Conservation (phyloP, 2,113 vertebrate genomes). For the Protobothrops flavoviridis region DNA sequence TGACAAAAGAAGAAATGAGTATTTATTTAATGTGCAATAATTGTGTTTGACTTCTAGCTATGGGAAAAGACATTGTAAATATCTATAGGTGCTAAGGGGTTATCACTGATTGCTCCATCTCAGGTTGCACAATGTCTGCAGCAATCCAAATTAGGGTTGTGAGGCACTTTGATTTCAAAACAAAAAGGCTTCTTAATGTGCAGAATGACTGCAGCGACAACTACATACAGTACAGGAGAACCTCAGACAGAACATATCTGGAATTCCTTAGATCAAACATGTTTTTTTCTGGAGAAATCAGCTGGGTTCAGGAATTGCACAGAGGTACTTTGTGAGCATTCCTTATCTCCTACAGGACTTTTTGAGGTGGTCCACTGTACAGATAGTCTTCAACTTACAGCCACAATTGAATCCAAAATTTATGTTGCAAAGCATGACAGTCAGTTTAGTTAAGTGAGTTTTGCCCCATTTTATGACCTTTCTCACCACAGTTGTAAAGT, state of each 20-base stretch:
- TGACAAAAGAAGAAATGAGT: background rate
- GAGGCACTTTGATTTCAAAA: background rate
- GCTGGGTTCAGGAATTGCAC: background rate
- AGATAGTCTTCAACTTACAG: background rate
- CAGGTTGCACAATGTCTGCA: background rate
- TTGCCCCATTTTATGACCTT: background rate
- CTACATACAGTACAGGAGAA: background rate
- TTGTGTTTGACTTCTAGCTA: background rate
- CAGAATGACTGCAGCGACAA: background rate
- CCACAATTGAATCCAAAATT: background rate
- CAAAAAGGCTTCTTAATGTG: background rate
- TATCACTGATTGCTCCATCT: background rate
- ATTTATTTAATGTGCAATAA: background rate
- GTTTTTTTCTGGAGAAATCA: background rate
- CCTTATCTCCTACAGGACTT: background rate
- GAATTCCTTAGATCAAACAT: background rate
- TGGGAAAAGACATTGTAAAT: background rate
- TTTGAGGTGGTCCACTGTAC: background rate
- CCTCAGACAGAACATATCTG: background rate
- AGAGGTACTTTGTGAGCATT: background rate
- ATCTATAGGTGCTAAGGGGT: background rate
- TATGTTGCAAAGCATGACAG: background rate
- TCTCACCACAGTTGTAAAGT: background rate
- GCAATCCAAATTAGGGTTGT: background rate
- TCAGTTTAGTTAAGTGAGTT: background rate